These are phyloP conservation scores for Lagria hirta DNA, from an alignment of 2,888 invertebrate species.

Conservation along the genomic window DNA sequence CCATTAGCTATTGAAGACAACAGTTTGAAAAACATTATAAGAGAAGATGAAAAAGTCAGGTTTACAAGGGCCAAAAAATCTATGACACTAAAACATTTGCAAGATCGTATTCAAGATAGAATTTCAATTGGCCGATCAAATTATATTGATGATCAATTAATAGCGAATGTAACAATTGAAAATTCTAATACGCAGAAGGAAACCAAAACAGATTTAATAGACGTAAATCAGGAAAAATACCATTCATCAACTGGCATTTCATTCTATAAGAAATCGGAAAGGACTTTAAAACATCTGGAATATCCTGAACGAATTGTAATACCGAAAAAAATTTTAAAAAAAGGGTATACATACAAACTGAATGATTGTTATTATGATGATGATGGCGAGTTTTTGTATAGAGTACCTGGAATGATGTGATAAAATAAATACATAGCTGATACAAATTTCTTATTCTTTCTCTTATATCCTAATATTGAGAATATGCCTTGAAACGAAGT, in stretches of 20 bases:
- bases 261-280: constrained; percentile 30
- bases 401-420: constrained; percentile 68
- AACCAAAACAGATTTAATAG: constrained; percentile 9
- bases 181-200: too few relatives aligned
- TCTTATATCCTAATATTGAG: too few relatives aligned
- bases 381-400: constrained; percentile 77
- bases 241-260: constrained; percentile 26
- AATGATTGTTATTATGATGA: constrained; percentile 80
- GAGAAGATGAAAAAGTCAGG: not conserved
- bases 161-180: too few relatives aligned
- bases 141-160: constrained; percentile 28
- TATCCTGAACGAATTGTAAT: constrained; percentile 69
- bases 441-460: too few relatives aligned
- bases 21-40: constrained; percentile 8
- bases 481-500: too few relatives aligned
- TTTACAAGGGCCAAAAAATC: not conserved
- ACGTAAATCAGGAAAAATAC: constrained; percentile 29
- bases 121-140: constrained; percentile 12
- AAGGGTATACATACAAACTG: constrained; percentile 70
- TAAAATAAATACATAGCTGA: too few relatives aligned
- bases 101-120: constrained; percentile 33
- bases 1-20: constrained; percentile 4
- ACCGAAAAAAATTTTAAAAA: constrained; percentile 64
- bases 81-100: constrained; percentile 43
- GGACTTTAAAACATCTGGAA: constrained; percentile 40